Evolutionary conservation across 2,797 vertebrate genomes (phyloP), one percentile per base, ranked within the genome.

Genomic region (Notoglanidium macrostoma): DNA sequence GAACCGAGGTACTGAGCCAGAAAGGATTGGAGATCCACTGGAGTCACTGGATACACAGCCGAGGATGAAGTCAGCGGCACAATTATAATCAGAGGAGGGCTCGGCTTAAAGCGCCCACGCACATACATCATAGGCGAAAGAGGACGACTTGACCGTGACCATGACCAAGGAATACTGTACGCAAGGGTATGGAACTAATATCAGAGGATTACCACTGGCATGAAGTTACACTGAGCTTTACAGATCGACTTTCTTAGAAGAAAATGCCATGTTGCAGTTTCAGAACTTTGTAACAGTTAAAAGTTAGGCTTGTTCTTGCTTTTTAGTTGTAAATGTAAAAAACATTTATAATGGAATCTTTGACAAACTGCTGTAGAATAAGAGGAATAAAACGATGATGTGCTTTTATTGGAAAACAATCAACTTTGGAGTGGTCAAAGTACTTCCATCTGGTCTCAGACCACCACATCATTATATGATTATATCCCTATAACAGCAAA

Each of bases 41-140:
- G 85, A 65, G 83, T 85, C 83, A 85, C 40, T 72, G 54, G 87
- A 78, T 72, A 78, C 67, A 17, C 67, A 17, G 77, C 46, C 35
- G 19, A 29, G 84, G 83, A 82, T 82, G 83, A 88, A 65, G 77
- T 85, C 87, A 88, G 79, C 2, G n/a, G 61, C 8, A 46, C 61
- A 76, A 54, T 77, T 88, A 73, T 86, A 86, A 86, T 83, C 59
- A 83, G 87, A 2, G 40, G n/a, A 70, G 79, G 67, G 85, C 12
- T 72, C 9, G n/a, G 77, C n/a, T 88, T 59, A 85, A 65, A 81
- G 51, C 35, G 10, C 79, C 70, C 87, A 88, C 61, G 15, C 19
- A 70, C 23, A 3, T 46, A 35, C 59, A 86, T 88, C 87, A 86
- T 51, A 59, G 40, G 23, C 23, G 17, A 84, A 59, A 40, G 26